These are phyloP conservation scores for Cerceris rybyensis DNA, from an alignment of 2,888 invertebrate genomes.

Conservation along the genomic window DNA sequence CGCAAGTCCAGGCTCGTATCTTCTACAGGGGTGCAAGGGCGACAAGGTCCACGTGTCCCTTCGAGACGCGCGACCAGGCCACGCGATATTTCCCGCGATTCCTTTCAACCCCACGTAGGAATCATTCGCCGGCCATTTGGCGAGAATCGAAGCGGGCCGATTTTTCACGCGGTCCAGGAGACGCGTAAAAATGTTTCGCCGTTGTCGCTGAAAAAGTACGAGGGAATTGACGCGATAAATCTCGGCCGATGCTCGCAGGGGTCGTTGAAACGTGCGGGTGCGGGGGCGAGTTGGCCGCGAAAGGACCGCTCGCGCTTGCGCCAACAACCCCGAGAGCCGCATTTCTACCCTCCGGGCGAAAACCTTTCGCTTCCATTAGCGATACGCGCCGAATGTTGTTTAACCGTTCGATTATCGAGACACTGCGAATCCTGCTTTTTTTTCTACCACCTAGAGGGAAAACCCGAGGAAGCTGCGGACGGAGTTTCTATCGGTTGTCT, in stretches of 20 bases:
- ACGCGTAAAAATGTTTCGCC: constrained; percentile 44
- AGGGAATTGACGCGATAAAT: constrained; percentile 47
- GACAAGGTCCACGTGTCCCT: too few relatives aligned
- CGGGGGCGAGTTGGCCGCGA: neutral
- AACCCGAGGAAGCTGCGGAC: neutral
- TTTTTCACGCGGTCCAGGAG: constrained; percentile 28
- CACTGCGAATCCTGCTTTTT: neutral
- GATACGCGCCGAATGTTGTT: constrained; percentile 3
- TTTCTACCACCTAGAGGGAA: neutral
- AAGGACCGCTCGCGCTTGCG: constrained; percentile 23
- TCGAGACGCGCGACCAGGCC: too few relatives aligned
- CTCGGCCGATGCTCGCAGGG: constrained; percentile 13
- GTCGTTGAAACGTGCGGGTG: constrained; percentile 4
- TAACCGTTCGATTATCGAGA: neutral
- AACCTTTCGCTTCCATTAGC: constrained; percentile 14
- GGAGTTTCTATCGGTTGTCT: too few relatives aligned
- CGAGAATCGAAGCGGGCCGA: neutral
- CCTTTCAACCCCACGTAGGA: too few relatives aligned
- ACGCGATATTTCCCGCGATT: too few relatives aligned
- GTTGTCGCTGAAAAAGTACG: constrained; percentile 39
- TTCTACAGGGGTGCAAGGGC: too few relatives aligned
- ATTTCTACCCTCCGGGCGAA: constrained; percentile 14
- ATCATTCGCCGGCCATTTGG: too few relatives aligned
- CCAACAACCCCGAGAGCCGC: neutral
- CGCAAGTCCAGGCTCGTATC: too few relatives aligned